phyloP scores from a whole-genome alignment of 2,797 vertebrate species.

The Oceanodroma leucorhoa region DNA sequence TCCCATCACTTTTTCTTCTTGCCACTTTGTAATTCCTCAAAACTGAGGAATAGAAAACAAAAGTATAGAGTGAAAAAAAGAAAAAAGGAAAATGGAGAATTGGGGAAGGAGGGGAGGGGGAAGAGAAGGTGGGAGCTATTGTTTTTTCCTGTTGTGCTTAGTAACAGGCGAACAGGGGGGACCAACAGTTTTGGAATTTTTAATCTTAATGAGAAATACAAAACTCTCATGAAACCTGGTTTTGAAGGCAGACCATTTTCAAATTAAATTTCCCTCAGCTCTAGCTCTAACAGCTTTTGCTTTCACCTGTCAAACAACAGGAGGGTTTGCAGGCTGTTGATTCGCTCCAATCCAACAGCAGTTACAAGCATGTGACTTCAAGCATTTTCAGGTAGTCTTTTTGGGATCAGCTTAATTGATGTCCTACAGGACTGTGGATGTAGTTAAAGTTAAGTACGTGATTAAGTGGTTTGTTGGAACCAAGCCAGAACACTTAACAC shows the following conservation, averaged over 20 bases:
- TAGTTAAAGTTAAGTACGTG: constrained; percentile 46
- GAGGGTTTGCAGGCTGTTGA: not conserved
- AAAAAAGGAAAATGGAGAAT: not conserved
- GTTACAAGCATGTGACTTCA: not conserved
- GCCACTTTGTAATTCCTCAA: not conserved
- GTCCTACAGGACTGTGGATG: not conserved
- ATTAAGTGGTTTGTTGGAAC: constrained; percentile 53
- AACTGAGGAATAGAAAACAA: not conserved
- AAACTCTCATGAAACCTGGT: not conserved
- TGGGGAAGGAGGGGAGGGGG: fast-evolving
- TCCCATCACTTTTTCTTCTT: not conserved
- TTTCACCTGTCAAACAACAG: not conserved
- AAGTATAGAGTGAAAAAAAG: not conserved
- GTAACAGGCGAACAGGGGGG: not conserved
- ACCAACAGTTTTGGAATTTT: not conserved
- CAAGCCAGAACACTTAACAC: constrained; percentile 31
- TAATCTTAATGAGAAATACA: not conserved
- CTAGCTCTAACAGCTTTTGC: not conserved
- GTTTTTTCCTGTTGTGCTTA: not conserved
- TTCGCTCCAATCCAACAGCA: not conserved
- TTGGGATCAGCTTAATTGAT: not conserved
- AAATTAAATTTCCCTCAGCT: not conserved
- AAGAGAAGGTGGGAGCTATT: not conserved
- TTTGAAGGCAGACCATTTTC: not conserved
- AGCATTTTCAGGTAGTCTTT: constrained; percentile 9